Conservation (phyloP, 2,888 invertebrate species). For the Zaprionus bogoriensis region DNA sequence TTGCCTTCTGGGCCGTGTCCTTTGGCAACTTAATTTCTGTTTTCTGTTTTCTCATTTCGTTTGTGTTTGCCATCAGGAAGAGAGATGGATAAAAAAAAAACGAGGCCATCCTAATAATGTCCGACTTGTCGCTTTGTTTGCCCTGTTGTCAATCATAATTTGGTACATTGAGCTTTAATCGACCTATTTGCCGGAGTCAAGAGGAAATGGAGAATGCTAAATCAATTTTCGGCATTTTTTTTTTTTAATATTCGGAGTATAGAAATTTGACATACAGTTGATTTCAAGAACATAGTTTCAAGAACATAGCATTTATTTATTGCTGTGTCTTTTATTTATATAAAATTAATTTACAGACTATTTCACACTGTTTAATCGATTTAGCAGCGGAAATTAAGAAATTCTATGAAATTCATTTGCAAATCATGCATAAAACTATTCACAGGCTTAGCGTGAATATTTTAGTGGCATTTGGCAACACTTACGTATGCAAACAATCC, state of each 20-base stretch:
- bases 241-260: too few species aligned
- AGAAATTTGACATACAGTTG: too few species aligned
- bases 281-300: too few species aligned
- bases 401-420: too few species aligned
- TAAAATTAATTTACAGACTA: too few species aligned
- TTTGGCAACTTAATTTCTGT: conserved; percentile 67
- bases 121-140: conserved; percentile 25
- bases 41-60: conserved; percentile 16
- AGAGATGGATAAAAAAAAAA: conserved; percentile 18
- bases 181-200: conserved; percentile 51
- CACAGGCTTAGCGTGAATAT: neutral
- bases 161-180: conserved; percentile 59
- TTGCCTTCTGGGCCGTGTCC: conserved; percentile 42
- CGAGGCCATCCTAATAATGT: conserved; percentile 62
- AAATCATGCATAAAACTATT: too few species aligned
- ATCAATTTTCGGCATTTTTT: neutral
- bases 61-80: conserved; percentile 6
- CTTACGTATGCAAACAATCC: conserved; percentile 18
- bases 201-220: neutral
- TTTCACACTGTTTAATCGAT: too few species aligned
- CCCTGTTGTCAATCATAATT: conserved; percentile 62
- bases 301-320: too few species aligned
- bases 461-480: neutral
- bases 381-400: too few species aligned
- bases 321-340: too few species aligned